Evolutionary conservation across 2,888 invertebrate species (phyloP).

Genomic region (Shargacucullia verbasci): DNA sequence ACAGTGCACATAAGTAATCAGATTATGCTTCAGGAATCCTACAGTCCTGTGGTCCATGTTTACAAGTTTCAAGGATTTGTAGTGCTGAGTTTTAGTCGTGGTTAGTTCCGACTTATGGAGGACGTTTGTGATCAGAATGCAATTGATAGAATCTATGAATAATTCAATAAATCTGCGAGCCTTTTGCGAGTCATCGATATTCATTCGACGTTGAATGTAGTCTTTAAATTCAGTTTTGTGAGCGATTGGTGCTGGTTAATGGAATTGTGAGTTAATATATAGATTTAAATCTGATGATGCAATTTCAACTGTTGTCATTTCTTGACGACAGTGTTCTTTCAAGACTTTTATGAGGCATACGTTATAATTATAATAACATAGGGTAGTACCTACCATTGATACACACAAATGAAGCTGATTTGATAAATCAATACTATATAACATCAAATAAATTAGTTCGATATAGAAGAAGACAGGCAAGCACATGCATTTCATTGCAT

Average conservation of each 20-base stretch:
- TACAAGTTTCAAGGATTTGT: constrained; percentile 55
- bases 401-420: too few relatives aligned
- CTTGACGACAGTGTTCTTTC: too few relatives aligned
- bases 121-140: constrained; percentile 66
- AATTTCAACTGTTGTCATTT: too few relatives aligned
- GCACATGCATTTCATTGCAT: constrained; percentile 2
- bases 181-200: constrained; percentile 71
- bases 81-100: constrained; percentile 31
- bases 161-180: constrained; percentile 65
- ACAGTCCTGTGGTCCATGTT: constrained; percentile 44
- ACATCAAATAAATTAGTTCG: too few relatives aligned
- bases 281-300: too few relatives aligned
- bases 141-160: constrained; percentile 69
- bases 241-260: constrained; percentile 25
- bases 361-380: too few relatives aligned
- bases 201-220: constrained; percentile 63
- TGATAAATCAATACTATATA: too few relatives aligned
- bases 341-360: too few relatives aligned
- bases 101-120: constrained; percentile 59
- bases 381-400: too few relatives aligned
- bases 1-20: constrained; percentile 41
- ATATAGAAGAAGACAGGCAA: not conserved
- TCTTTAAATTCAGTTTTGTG: constrained; percentile 54
- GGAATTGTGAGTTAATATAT: constrained; percentile 10
- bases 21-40: constrained; percentile 20